Percentiles rank a stretch among this genome's conserved stretches.
Conservation (phyloP, 2,113 vertebrate species). For the Microcebus griseorufus region DNA sequence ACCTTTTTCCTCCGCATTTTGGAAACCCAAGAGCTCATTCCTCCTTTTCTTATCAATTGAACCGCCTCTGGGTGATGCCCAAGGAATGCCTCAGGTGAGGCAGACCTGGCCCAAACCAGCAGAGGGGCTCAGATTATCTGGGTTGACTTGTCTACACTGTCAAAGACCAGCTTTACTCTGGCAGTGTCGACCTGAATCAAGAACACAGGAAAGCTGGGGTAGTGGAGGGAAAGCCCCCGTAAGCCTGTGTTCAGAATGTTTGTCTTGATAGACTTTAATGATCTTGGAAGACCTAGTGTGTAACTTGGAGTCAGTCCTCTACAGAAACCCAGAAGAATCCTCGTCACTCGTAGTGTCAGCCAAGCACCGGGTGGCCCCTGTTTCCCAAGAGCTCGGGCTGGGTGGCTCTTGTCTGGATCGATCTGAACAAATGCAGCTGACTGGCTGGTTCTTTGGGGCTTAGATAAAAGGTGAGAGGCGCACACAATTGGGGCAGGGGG, state of each 20-base stretch:
- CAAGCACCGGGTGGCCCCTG: background rate
- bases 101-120: background rate
- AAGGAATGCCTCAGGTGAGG: accelerated
- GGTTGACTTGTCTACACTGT: too few relatives aligned
- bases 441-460: accelerated
- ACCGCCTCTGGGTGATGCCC: background rate
- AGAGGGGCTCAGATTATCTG: background rate
- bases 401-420: accelerated
- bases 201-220: background rate
- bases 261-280: accelerated
- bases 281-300: background rate
- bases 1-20: background rate
- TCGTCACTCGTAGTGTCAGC: accelerated
- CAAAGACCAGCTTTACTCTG: background rate
- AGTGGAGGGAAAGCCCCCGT: background rate
- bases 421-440: accelerated
- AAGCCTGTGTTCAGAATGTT: background rate
- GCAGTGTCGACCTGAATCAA: background rate
- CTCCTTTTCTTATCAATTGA: background rate
- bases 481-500: accelerated
- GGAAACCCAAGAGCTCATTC: background rate
- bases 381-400: accelerated
- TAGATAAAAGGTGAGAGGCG: accelerated
- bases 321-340: background rate
- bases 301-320: background rate